Conservation (phyloP, 2,888 invertebrate genomes). For the Xanthorhoe designata region DNA sequence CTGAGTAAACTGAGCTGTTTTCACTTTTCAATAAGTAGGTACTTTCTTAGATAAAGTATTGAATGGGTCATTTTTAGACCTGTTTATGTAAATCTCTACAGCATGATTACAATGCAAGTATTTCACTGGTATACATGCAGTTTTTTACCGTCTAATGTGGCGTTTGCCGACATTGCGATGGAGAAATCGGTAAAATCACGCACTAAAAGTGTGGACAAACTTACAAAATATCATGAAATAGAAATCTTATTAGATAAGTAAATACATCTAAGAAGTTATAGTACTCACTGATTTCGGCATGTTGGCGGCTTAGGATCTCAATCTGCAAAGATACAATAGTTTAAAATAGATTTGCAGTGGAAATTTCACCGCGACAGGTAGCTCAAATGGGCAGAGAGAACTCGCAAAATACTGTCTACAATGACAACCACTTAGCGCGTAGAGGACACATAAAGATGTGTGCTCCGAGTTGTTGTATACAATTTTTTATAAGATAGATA, state of each 20-base stretch:
- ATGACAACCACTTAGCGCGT: conserved; percentile 43
- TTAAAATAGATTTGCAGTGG: conserved; percentile 58
- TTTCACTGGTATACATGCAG: conserved; percentile 14
- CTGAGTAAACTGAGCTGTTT: conserved; percentile 53
- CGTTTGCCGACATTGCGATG: conserved; percentile 66
- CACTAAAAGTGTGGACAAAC: conserved; percentile 31
- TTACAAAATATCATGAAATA: conserved; percentile 16
- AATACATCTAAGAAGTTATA: conserved; percentile 1
- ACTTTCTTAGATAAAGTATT: conserved; percentile 15
- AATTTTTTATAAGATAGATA: conserved; percentile 61
- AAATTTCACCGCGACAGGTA: conserved; percentile 56
- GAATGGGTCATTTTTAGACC: background rate
- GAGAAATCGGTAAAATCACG: conserved; percentile 73
- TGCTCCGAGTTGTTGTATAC: conserved; percentile 46
- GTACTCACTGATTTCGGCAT: conserved; percentile 88
- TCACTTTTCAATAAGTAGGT: conserved; percentile 41
- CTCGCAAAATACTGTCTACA: conserved; percentile 56
- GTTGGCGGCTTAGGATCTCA: conserved; percentile 82
- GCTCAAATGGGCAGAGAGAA: conserved; percentile 65
- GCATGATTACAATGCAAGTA: conserved; percentile 4
- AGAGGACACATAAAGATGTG: conserved; percentile 43
- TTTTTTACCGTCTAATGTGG: conserved; percentile 38
- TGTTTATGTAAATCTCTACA: conserved; percentile 7
- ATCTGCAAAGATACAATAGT: conserved; percentile 74
- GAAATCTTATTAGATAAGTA: conserved; percentile 4